A percentile compares a stretch with the other conserved stretches of the same genome.
phyloP scores from a whole-genome alignment of 2,797 vertebrate species.

The Phrynocephalus forsythii region DNA sequence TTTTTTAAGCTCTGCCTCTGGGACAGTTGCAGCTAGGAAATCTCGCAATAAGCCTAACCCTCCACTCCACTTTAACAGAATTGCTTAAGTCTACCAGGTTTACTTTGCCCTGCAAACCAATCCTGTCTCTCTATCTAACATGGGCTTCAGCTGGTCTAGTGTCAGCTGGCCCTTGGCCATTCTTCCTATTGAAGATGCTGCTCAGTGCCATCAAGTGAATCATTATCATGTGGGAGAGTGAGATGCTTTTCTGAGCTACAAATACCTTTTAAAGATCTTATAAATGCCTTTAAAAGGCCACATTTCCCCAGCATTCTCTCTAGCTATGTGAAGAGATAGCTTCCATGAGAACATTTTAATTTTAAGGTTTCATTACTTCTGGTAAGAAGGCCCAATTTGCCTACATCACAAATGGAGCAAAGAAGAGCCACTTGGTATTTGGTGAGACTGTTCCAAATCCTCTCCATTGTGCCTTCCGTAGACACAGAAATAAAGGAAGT shows the following conservation, averaged over 20 bases:
- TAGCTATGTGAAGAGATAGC: neutral
- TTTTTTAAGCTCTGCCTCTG: too few relatives aligned
- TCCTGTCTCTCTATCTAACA: too few relatives aligned
- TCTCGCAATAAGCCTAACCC: too few relatives aligned
- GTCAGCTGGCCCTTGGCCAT: too few relatives aligned
- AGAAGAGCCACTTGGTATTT: neutral
- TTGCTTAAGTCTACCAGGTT: too few relatives aligned
- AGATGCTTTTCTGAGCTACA: neutral
- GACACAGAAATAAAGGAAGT: neutral
- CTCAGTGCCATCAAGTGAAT: neutral
- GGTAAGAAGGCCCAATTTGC: neutral
- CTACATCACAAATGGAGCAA: neutral
- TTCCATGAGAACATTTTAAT: neutral
- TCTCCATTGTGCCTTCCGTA: neutral
- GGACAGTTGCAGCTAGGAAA: too few relatives aligned
- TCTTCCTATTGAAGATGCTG: neutral
- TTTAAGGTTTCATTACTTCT: neutral
- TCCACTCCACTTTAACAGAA: too few relatives aligned
- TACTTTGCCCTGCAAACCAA: too few relatives aligned
- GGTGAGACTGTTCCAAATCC: neutral
- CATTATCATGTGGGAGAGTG: neutral
- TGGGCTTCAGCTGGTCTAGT: too few relatives aligned
- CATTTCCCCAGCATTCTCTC: neutral
- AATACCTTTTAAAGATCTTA: neutral
- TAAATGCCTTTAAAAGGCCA: neutral